phyloP scores from a whole-genome alignment of 2,797 vertebrate species.

The Mormyrops attenuatus region DNA sequence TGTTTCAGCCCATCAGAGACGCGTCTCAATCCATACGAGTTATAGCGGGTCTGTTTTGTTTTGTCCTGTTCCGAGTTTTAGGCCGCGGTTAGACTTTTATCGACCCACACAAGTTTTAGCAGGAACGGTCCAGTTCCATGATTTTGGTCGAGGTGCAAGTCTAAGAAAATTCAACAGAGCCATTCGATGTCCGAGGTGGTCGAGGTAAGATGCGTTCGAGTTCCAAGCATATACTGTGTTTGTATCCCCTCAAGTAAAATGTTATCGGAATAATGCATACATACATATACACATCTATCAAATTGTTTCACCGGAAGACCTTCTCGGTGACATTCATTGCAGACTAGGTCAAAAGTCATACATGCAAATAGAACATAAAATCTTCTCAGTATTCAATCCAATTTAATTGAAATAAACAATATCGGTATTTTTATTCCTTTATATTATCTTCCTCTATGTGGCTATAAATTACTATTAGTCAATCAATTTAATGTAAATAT shows the following conservation, averaged over 20 bases:
- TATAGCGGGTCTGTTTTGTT: no score
- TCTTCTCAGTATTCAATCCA: not conserved
- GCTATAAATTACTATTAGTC: no score
- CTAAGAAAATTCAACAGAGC: not conserved
- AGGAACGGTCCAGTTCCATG: not conserved
- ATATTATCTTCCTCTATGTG: no score
- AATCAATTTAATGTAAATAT: no score
- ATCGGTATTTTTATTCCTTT: not conserved
- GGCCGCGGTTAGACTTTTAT: no score
- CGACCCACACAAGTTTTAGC: not conserved
- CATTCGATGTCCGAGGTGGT: not conserved
- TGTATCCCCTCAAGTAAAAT: not conserved
- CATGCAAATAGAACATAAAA: not conserved
- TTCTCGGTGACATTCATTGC: not conserved
- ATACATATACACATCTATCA: not conserved
- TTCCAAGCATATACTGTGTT: not conserved
- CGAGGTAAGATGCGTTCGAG: not conserved
- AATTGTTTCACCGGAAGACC: not conserved
- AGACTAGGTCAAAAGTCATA: not conserved
- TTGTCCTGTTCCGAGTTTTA: not conserved
- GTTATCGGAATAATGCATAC: not conserved
- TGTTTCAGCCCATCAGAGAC: not conserved
- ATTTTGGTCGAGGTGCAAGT: not conserved
- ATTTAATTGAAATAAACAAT: not conserved
- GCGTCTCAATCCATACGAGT: not conserved